A percentile compares a stretch with the other conserved stretches of the same genome.
Conservation (phyloP, 2,797 vertebrate genomes). For the Takifugu rubripes region DNA sequence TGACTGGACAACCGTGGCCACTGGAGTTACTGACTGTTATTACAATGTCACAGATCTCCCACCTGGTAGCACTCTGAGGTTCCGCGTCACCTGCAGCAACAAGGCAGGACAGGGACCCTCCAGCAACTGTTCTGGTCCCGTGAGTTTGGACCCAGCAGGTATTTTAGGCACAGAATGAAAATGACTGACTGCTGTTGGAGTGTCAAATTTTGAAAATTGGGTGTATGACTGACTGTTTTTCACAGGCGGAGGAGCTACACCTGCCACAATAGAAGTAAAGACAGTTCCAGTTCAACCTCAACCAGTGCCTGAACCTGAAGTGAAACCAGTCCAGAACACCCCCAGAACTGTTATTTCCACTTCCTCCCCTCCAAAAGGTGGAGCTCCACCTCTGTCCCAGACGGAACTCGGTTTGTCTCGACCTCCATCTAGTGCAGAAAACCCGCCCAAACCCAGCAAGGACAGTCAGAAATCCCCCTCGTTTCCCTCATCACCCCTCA, state of each 20-base stretch:
- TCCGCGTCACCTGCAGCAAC: conserved; percentile 89
- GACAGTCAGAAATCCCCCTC: conserved; percentile 10
- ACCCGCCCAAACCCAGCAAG: not conserved
- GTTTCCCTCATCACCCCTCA: conserved; percentile 28
- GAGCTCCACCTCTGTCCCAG: not conserved
- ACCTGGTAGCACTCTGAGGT: conserved; percentile 64
- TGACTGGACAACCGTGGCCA: conserved; percentile 82
- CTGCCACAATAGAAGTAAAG: conserved; percentile 43
- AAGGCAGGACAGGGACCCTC: conserved; percentile 90
- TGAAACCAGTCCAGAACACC: conserved; percentile 30
- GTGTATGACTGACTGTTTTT: conserved; percentile 5
- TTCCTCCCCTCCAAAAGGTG: conserved; percentile 10
- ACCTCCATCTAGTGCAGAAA: conserved; percentile 4
- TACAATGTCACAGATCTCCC: conserved; percentile 88
- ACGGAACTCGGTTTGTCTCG: conserved; percentile 1
- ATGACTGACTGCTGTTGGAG: too few relatives aligned
- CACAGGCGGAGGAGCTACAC: conserved; percentile 41
- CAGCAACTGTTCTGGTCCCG: conserved; percentile 80
- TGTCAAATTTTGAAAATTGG: not conserved
- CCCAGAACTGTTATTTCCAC: conserved; percentile 15
- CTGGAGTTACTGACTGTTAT: conserved; percentile 86
- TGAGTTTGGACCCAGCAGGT: conserved; percentile 79
- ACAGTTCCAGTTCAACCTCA: conserved; percentile 26
- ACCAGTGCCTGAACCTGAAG: conserved; percentile 22
- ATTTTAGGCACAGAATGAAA: not conserved